Evolutionary conservation across 2,797 vertebrate species (phyloP), one percentile per base, ranked within the genome.

Genomic region (Gymnodraco acuticeps): DNA sequence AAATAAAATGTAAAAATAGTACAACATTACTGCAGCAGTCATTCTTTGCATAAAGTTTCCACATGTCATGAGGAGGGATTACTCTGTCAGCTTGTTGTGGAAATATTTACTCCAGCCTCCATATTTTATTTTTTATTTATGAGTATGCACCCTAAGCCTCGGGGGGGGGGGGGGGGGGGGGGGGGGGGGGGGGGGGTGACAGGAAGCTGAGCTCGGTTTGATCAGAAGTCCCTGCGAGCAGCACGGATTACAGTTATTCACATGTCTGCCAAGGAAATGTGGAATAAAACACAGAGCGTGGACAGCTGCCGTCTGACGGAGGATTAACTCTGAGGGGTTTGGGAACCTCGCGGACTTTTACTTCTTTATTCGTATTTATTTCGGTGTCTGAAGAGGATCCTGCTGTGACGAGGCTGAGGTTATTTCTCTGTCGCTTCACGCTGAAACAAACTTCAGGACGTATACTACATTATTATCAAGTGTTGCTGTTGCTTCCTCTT

Each of bases 211-310:
- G 87, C 74, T 82, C 80, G 76, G 82, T 92, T 94, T 91, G 91
- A 93, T 90, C 88, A 92, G 87, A 93, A 93, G 92, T 90, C 92
- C 89, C 89, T 87, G 65, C 59, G 88, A 93, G 90, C 85, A 41
- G 90, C 85, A 41, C 77, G 92, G 94, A 95, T 95, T 95, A 94
- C 81, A 91, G 86, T 78, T 94, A 90, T 94, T 93, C 94, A 91
- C 92, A 91, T 45, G 77, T 86, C 88, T 90, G 92, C 89, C 81
- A 85, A 83, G 82, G 73, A 91, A 80, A 68, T 63, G 75, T 77
- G 74, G 78, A 90, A 89, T 91, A 88, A 67, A 75, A 79, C 38
- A 38, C 33, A 9, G 33, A 38, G 33, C 8, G 33, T 7, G 33
- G 73, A 81, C 90, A 91, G 90, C 92, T 92, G 93, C 87, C 82